Evolutionary conservation across 1,140 invertebrate genomes (phyloP).

Genomic region (Drosophila triauraria): DNA sequence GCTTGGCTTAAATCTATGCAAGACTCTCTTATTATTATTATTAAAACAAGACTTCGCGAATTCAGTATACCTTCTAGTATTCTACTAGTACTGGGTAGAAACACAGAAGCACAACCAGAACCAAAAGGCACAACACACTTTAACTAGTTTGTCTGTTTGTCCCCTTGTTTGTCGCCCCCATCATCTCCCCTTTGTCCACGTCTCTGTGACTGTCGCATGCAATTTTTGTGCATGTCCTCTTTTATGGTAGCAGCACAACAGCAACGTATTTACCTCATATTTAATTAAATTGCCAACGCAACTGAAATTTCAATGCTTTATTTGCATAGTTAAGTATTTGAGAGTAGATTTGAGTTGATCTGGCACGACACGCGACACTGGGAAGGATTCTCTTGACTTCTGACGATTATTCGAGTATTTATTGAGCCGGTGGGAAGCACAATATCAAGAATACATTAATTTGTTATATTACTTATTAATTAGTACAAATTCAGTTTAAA

Average conservation of each 20-base stretch:
- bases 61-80: neutral
- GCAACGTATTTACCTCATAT: conserved; percentile 75
- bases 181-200: neutral
- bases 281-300: conserved; percentile 77
- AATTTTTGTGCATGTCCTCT: conserved; percentile 74
- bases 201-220: conserved; percentile 46
- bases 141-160: conserved; percentile 77
- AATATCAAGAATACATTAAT: too few species aligned
- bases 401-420: neutral
- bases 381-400: neutral
- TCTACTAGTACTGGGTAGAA: neutral
- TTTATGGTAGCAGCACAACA: conserved; percentile 50
- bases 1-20: too few species aligned
- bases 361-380: conserved; percentile 4
- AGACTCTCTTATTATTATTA: too few species aligned
- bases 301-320: conserved; percentile 71
- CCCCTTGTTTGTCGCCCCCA: conserved; percentile 48
- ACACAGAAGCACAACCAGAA: conserved; percentile 9
- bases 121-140: conserved; percentile 50
- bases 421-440: neutral
- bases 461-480: too few species aligned
- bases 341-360: conserved; percentile 17
- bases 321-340: conserved; percentile 69
- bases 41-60: neutral
- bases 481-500: too few species aligned